These are phyloP conservation scores for Patella caerulea DNA, from an alignment of 2,888 invertebrate species.

Conservation along the genomic window DNA sequence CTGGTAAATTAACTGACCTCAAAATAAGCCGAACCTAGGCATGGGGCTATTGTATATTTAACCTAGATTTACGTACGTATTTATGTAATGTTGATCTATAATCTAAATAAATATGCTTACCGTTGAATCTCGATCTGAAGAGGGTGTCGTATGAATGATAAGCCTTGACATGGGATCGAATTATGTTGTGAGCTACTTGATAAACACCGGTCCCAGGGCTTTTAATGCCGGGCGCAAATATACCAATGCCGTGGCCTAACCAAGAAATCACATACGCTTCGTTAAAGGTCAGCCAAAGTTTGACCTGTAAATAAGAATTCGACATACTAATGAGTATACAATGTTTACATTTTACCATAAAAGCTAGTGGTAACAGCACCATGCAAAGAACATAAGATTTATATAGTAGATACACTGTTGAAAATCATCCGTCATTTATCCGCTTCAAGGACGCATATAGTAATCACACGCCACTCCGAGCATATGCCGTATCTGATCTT, in stretches of 20 bases:
- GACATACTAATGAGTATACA: too few relatives aligned
- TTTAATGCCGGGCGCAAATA: slow-evolving; percentile 45
- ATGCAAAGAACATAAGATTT: not conserved
- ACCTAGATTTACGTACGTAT: too few relatives aligned
- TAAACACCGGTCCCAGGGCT: slow-evolving; percentile 73
- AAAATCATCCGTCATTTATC: too few relatives aligned
- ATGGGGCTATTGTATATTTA: too few relatives aligned
- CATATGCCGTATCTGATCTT: not conserved
- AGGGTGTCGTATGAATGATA: slow-evolving; percentile 73
- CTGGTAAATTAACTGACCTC: too few relatives aligned
- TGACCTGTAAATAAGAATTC: slow-evolving; percentile 43
- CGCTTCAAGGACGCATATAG: too few relatives aligned
- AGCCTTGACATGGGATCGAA: slow-evolving; percentile 79
- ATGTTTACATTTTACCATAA: not conserved
- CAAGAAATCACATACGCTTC: slow-evolving; percentile 75
- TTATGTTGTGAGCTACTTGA: slow-evolving; percentile 77
- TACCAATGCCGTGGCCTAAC: slow-evolving; percentile 48
- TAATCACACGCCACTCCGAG: too few relatives aligned
- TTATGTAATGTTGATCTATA: not conserved
- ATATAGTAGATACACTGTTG: too few relatives aligned
- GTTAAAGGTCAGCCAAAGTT: slow-evolving; percentile 84
- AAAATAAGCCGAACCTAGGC: too few relatives aligned
- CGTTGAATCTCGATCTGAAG: slow-evolving; percentile 30
- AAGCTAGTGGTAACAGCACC: not conserved
- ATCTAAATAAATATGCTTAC: slow-evolving; percentile 18